Evolutionary conservation across 2,888 invertebrate genomes (phyloP).

Genomic region (Heliconius charithonia): DNA sequence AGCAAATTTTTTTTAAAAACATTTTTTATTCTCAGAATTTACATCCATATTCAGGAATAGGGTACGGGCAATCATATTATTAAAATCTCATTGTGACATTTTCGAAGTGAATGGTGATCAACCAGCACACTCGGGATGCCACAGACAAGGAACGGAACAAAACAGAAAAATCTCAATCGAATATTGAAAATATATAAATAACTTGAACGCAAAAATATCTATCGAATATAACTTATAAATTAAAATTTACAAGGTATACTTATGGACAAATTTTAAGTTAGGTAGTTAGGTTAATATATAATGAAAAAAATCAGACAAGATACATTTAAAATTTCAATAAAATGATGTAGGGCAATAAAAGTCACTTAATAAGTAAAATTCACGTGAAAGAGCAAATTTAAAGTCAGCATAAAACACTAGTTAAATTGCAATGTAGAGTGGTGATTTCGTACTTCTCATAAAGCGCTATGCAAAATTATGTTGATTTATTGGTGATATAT

Average conservation of each 20-base stretch:
- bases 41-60: background rate
- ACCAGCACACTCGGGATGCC: background rate
- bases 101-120: background rate
- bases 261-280: too few species aligned
- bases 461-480: constrained; percentile 20
- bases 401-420: constrained; percentile 25
- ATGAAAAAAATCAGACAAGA: background rate
- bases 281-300: too few species aligned
- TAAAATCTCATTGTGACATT: background rate
- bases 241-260: too few species aligned
- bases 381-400: constrained; percentile 16
- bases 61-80: background rate
- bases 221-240: too few species aligned
- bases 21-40: background rate
- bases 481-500: constrained; percentile 31
- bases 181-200: too few species aligned
- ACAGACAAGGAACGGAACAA: background rate
- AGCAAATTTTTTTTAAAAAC: too few species aligned
- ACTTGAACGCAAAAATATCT: too few species aligned
- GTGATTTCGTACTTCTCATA: constrained; percentile 18
- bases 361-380: constrained; percentile 4
- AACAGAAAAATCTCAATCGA: background rate
- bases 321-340: constrained; percentile 11
- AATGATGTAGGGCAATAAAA: constrained; percentile 28
- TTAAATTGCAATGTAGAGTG: constrained; percentile 29